Evolutionary conservation across 2,797 vertebrate genomes (phyloP).

Genomic region (Melanotaenia parkinsoni): DNA sequence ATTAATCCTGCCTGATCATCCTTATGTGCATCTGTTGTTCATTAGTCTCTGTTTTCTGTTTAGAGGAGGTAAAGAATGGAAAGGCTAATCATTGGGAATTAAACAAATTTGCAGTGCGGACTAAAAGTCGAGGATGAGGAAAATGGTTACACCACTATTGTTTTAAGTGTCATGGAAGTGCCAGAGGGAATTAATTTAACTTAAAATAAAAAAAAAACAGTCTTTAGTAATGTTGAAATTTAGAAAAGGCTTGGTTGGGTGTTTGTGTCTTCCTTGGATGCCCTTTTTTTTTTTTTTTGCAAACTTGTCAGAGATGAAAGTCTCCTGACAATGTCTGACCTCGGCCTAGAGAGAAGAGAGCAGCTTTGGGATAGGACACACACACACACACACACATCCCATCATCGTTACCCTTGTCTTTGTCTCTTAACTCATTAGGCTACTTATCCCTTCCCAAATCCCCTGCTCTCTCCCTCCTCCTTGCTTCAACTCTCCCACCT

Average conservation of each 20-base stretch:
- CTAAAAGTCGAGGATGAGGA: slow-evolving; percentile 16
- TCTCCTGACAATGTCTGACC: slow-evolving; percentile 73
- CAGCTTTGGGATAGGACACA: slow-evolving; percentile 50
- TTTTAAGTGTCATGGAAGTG: slow-evolving; percentile 24
- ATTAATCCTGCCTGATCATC: slow-evolving; percentile 65
- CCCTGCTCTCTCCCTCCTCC: slow-evolving; percentile 9
- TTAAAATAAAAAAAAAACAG: slow-evolving; percentile 21
- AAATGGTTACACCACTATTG: slow-evolving; percentile 52
- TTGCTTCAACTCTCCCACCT: slow-evolving; percentile 18
- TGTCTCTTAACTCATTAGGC: slow-evolving; percentile 57
- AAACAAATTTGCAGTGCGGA: slow-evolving; percentile 25
- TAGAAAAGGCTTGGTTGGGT: slow-evolving; percentile 22
- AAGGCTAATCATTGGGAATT: slow-evolving; percentile 31
- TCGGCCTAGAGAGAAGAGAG: slow-evolving; percentile 57
- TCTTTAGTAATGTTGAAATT: slow-evolving; percentile 33
- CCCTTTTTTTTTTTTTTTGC: slow-evolving; percentile 37
- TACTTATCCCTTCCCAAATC: slow-evolving; percentile 53
- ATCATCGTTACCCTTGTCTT: slow-evolving; percentile 27
- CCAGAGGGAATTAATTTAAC: slow-evolving; percentile 18
- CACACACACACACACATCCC: slow-evolving; percentile 31
- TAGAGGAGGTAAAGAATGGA: slow-evolving; percentile 42
- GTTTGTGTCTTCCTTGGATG: slow-evolving; percentile 39
- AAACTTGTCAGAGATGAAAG: slow-evolving; percentile 62
- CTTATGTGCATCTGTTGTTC: slow-evolving; percentile 35
- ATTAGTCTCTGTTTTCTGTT: slow-evolving; percentile 59